Evolutionary conservation across 2,797 vertebrate species (phyloP).

Genomic region (Paguma larvata): DNA sequence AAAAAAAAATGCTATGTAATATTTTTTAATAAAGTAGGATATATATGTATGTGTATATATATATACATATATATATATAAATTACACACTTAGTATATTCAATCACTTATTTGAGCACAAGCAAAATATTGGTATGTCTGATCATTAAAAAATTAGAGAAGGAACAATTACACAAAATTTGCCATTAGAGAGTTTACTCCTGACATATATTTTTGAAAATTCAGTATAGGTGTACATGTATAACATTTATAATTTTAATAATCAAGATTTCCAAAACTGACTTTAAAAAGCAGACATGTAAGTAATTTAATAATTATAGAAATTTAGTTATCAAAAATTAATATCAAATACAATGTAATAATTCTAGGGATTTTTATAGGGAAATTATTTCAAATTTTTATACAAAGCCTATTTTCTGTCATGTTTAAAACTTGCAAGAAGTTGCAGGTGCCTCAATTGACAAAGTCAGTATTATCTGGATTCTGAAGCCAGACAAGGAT

Average conservation of each 20-base stretch:
- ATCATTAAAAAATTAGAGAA: constrained; percentile 10
- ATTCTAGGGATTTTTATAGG: not conserved
- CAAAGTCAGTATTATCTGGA: not conserved
- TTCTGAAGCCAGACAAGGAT: not conserved
- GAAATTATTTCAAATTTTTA: not conserved
- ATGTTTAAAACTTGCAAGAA: not conserved
- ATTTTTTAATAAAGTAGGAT: not conserved
- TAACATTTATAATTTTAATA: not conserved
- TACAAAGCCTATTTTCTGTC: not conserved
- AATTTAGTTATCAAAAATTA: not conserved
- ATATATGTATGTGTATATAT: not conserved
- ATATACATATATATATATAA: not conserved
- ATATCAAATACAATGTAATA: not conserved
- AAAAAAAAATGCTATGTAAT: not conserved
- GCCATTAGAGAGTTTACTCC: not conserved
- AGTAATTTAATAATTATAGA: not conserved
- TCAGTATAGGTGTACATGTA: not conserved
- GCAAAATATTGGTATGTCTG: not conserved
- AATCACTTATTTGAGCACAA: not conserved
- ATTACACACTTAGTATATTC: not conserved
- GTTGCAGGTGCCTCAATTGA: not conserved
- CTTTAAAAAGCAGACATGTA: not conserved
- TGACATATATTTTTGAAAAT: not conserved
- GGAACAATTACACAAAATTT: not conserved
- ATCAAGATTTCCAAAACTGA: not conserved